Evolutionary conservation across 1,140 invertebrate genomes (phyloP), one percentile per base, ranked within the genome.

Genomic region (Ceratoteleas bidentatus): DNA sequence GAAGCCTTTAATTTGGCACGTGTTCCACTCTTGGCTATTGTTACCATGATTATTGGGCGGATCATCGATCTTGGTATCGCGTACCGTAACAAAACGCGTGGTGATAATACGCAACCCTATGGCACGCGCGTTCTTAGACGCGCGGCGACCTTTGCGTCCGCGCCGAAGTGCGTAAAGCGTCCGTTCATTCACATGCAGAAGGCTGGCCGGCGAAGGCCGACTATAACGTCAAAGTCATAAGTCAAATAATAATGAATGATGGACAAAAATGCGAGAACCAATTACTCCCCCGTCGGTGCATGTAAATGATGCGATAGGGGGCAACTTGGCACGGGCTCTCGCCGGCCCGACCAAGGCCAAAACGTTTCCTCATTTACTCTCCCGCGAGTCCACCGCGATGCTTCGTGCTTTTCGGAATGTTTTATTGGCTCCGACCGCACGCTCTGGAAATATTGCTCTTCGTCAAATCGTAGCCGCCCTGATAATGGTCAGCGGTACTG

Each of bases 1-100:
- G 62, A 86, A 87, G 84, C 89, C 88, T 89, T 89, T 88, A 89
- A 90, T 89, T 90, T 90, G 85, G 88, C 88, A 89, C 87, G 88
- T 88, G 86, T 87, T 88, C 85, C 83, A 87, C 86, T 87, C 88
- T 87, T 86, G 85, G 86, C 87, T 87, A 88, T 89, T 88, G 88
- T 88, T 90, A 84, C 66, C 85, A 84, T 89, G 87, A 90, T 90
- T 89, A 86, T 88, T 84, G 88, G 88, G 81, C 83, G 75, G 74
- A 83, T 83, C 75, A 79, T 79, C 68, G 73, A 77, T 82, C 68
- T 66, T 73, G 68, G 72, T 64, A 62, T 65, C n/a, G n/a, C 69
- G 68, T 74, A 56, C 38, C 58, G 53, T 56, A 75, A 79, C 75
- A 69, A 79, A 74, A 77, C 79, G 66, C 73, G 68, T 58, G 70